A percentile compares a stretch with the other conserved stretches of the same genome.
Evolutionary conservation across 2,113 vertebrate species (phyloP).

Genomic region (Bambusicola thoracicus): DNA sequence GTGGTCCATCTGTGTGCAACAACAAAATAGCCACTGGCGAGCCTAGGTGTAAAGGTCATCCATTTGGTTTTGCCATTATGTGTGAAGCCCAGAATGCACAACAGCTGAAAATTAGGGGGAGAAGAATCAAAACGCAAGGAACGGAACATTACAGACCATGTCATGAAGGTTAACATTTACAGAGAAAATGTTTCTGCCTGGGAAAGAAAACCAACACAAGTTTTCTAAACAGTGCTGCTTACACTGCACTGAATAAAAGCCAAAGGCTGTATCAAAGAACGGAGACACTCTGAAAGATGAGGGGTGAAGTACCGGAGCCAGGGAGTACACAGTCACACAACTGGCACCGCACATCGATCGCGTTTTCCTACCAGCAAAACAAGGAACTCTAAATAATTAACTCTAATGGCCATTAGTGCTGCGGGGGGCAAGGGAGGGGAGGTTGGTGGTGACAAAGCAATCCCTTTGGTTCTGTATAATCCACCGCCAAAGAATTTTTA

Average conservation of each 20-base stretch:
- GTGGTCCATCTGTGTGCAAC: not conserved
- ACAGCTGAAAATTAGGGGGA: not conserved
- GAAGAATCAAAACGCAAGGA: not conserved
- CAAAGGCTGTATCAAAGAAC: not conserved
- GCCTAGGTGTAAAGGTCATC: not conserved
- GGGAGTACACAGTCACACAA: not conserved
- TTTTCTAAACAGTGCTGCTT: constrained; percentile 11
- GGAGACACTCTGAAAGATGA: not conserved
- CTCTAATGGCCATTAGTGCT: constrained; percentile 26
- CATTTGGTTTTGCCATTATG: not conserved
- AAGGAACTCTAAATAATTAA: constrained; percentile 60
- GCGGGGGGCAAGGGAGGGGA: not conserved
- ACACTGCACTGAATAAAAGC: not conserved
- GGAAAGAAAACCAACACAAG: not conserved
- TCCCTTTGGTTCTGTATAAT: not conserved
- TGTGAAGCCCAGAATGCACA: not conserved
- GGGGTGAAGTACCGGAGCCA: not conserved
- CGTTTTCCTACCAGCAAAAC: constrained; percentile 26
- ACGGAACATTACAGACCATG: constrained; percentile 10
- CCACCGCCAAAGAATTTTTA: not conserved
- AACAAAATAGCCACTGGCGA: not conserved
- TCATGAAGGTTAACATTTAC: constrained; percentile 17
- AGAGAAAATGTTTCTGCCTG: constrained; percentile 12
- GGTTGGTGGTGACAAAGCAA: constrained; percentile 27
- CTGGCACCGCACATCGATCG: not conserved